Evolutionary conservation across 1,140 invertebrate genomes (phyloP).

Genomic region (Cephus cinctus): DNA sequence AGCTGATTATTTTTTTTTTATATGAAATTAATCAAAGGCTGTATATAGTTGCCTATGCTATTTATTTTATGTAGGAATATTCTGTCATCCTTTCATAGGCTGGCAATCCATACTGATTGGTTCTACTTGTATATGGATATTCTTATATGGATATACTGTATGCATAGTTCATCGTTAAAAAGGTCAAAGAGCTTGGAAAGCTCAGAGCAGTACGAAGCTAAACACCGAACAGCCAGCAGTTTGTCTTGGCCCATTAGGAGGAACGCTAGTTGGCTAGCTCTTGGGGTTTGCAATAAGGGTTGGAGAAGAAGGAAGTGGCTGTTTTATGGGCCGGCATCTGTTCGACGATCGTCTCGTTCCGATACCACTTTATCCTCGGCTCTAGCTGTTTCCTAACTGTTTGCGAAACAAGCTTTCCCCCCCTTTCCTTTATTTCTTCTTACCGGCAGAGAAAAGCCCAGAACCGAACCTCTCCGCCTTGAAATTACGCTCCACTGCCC

Average conservation of each 20-base stretch:
- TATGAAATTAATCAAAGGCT: too few relatives aligned
- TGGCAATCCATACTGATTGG: too few relatives aligned
- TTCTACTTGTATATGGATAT: too few relatives aligned
- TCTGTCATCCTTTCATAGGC: too few relatives aligned
- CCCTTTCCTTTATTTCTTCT: constrained; percentile 19
- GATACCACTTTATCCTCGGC: constrained; percentile 58
- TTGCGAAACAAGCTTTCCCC: constrained; percentile 49
- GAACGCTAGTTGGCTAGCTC: constrained; percentile 53
- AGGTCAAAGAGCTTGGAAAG: too few relatives aligned
- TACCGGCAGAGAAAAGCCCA: constrained; percentile 12
- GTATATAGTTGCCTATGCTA: too few relatives aligned
- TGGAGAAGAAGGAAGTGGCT: constrained; percentile 51
- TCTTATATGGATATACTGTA: too few relatives aligned
- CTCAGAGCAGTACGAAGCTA: too few relatives aligned
- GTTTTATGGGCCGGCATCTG: constrained; percentile 57
- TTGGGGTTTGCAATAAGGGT: constrained; percentile 29
- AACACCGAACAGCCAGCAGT: constrained; percentile 50
- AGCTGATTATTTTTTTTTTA: too few relatives aligned
- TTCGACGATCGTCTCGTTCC: constrained; percentile 59
- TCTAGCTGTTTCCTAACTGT: constrained; percentile 56
- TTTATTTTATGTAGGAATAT: too few relatives aligned
- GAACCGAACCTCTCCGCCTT: constrained; percentile 13
- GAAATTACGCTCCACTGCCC: neutral
- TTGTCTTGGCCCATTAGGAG: constrained; percentile 58
- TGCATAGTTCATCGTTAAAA: too few relatives aligned